These are phyloP conservation scores for Arnoldichthys spilopterus DNA, from an alignment of 2,797 vertebrate genomes.

Conservation along the genomic window DNA sequence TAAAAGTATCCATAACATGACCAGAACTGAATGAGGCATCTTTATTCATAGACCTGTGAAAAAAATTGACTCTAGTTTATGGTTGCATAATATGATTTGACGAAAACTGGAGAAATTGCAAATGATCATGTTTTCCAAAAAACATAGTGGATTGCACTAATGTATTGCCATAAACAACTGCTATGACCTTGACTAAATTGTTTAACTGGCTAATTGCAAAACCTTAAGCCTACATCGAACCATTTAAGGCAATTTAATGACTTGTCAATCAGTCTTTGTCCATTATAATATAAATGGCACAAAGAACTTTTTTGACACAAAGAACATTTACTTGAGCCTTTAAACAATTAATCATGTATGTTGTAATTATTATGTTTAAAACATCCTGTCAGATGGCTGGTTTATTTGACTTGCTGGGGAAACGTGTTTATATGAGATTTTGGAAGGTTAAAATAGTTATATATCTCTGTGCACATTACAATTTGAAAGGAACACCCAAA, in stretches of 20 bases:
- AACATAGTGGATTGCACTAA: background rate
- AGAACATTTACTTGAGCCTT: too few species aligned
- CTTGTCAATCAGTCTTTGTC: too few species aligned
- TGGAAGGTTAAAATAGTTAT: background rate
- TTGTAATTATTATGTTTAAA: too few species aligned
- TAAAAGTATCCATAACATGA: conserved; percentile 21
- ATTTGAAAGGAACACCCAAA: background rate
- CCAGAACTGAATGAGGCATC: conserved; percentile 27
- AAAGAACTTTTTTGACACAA: too few species aligned
- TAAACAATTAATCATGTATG: too few species aligned
- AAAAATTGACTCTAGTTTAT: background rate
- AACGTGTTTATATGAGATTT: background rate
- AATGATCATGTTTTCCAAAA: background rate
- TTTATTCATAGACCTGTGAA: conserved; percentile 12
- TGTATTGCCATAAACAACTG: background rate
- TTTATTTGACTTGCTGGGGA: background rate
- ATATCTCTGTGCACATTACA: too few species aligned
- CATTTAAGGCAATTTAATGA: background rate
- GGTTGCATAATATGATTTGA: background rate
- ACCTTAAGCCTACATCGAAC: background rate
- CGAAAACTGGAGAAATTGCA: background rate
- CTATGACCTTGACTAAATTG: background rate
- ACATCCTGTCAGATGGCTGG: too few species aligned
- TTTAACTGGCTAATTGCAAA: background rate
- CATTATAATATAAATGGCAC: too few species aligned